These are phyloP conservation scores for Mesodorylaimus sp. DNA, from an alignment of 2,888 invertebrate genomes.

Conservation along the genomic window DNA sequence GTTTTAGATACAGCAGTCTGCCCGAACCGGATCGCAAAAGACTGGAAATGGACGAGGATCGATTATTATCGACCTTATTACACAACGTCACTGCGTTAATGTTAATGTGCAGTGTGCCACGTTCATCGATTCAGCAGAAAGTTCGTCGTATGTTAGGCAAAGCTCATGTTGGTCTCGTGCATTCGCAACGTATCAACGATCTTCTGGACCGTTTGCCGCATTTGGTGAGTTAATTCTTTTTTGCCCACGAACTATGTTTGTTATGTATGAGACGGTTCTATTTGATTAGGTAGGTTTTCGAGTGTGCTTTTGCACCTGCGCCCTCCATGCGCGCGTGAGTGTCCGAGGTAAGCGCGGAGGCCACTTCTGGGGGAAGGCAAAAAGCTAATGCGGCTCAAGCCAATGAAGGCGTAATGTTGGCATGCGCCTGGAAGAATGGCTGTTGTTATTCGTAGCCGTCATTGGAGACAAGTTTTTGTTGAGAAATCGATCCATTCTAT, in stretches of 20 bases:
- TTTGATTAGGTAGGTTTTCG: neutral
- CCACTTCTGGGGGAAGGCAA: no score
- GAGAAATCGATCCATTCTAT: no score
- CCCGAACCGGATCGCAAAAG: constrained; percentile 46
- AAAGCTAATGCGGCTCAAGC: no score
- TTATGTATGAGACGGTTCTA: neutral
- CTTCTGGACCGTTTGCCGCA: constrained; percentile 81
- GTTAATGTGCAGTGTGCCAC: constrained; percentile 37
- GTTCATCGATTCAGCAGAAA: constrained; percentile 53
- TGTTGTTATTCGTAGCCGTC: no score
- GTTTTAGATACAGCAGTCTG: constrained; percentile 20
- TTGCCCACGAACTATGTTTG: no score
- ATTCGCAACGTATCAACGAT: constrained; percentile 91
- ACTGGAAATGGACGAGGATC: constrained; percentile 90
- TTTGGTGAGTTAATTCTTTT: constrained; percentile 51
- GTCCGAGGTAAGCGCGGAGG: no score
- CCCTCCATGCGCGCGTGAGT: no score
- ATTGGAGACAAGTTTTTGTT: no score
- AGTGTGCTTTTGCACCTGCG: neutral
- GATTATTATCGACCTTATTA: constrained; percentile 75
- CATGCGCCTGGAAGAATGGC: no score
- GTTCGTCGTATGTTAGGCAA: constrained; percentile 80
- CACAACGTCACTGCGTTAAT: constrained; percentile 90
- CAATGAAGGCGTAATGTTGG: no score
- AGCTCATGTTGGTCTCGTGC: constrained; percentile 89